phyloP scores from a whole-genome alignment of 1,140 invertebrate species.

The Thalassaphorura encarpata region DNA sequence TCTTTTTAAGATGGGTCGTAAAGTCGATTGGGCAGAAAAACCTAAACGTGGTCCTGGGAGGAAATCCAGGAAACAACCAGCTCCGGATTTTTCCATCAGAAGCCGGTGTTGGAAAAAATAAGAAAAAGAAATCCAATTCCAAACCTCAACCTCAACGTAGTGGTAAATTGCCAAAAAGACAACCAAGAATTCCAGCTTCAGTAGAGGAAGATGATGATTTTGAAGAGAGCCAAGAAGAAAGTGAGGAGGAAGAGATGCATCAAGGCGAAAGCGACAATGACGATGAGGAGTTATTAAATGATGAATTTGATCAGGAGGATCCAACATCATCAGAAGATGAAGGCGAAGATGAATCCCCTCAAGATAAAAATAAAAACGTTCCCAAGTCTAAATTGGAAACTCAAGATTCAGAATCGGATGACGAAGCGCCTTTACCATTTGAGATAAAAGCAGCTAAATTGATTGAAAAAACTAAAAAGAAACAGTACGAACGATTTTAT shows the following conservation, averaged over 20 bases:
- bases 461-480: conserved; percentile 55
- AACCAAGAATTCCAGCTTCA: no score
- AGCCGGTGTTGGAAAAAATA: not conserved
- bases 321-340: no score
- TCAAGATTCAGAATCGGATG: conserved; percentile 7
- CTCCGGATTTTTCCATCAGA: conserved; percentile 43
- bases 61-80: conserved; percentile 72
- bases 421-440: conserved; percentile 66
- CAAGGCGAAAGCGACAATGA: no score
- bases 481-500: conserved; percentile 24
- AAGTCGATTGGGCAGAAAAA: conserved; percentile 64
- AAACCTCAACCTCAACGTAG: no score
- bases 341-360: conserved; percentile 8
- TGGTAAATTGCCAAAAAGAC: no score
- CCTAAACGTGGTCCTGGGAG: conserved; percentile 68
- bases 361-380: conserved; percentile 4
- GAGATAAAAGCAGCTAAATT: conserved; percentile 75
- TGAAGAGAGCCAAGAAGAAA: not conserved
- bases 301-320: conserved; percentile 23
- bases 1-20: conserved; percentile 64
- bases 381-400: no score
- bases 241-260: no score
- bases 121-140: conserved; percentile 4
- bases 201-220: not conserved
- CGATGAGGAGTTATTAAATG: conserved; percentile 14